phyloP scores from a whole-genome alignment of 1,140 invertebrate genomes.

The Drosophila bipectinata region DNA sequence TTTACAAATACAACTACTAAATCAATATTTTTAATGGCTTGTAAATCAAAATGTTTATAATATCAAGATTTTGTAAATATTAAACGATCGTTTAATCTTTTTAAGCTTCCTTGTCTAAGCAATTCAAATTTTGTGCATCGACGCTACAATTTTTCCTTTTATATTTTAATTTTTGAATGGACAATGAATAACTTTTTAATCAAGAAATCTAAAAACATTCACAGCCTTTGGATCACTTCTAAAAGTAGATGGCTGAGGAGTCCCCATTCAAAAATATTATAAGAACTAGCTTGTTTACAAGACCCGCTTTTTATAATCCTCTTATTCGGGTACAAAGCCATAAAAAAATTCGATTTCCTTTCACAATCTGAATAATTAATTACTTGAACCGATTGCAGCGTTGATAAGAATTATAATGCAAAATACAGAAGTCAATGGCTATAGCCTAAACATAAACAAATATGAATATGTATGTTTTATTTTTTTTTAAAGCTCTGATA shows the following conservation, averaged over 20 bases:
- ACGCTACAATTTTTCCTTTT: too few species aligned
- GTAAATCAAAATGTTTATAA: not conserved
- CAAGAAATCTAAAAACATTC: not conserved
- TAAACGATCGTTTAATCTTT: not conserved
- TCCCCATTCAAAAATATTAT: not conserved
- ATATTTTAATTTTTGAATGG: not conserved
- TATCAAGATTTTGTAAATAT: not conserved
- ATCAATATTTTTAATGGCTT: not conserved
- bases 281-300: conserved; percentile 22
- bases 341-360: conserved; percentile 16
- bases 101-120: not conserved
- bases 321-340: conserved; percentile 35
- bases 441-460: conserved; percentile 38
- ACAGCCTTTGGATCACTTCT: not conserved
- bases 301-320: conserved; percentile 13
- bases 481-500: conserved; percentile 7
- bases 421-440: conserved; percentile 31
- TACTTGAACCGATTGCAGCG: conserved; percentile 26
- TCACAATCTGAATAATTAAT: conserved; percentile 35
- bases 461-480: conserved; percentile 2
- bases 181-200: not conserved
- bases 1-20: not conserved
- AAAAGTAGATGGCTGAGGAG: conserved; percentile 1
- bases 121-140: not conserved
- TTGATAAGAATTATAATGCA: conserved; percentile 29